Evolutionary conservation across 2,113 vertebrate genomes (phyloP).

Genomic region (Mesoclemmys tuberculata): DNA sequence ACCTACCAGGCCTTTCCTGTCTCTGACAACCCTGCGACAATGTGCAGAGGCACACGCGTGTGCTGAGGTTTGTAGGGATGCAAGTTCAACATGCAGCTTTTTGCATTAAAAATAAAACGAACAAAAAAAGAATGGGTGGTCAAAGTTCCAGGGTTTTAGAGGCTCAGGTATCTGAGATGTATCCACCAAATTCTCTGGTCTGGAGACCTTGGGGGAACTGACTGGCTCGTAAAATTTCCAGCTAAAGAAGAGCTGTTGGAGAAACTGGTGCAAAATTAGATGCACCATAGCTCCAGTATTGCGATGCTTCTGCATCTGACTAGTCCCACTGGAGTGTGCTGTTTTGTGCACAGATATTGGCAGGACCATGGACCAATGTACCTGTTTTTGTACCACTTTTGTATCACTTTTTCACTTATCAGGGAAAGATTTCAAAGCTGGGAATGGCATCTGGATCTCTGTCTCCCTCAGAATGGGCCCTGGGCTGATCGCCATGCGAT

Average conservation of each 20-base stretch:
- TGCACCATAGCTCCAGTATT: background rate
- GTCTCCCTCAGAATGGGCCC: background rate
- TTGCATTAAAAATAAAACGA: background rate
- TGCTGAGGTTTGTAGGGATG: background rate
- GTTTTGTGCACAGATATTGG: background rate
- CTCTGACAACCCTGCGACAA: conserved; percentile 11
- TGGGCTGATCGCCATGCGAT: background rate
- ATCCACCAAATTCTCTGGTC: background rate
- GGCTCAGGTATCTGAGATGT: background rate
- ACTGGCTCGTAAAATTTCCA: conserved; percentile 1
- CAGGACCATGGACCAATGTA: background rate
- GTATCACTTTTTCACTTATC: background rate
- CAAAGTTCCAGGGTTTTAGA: background rate
- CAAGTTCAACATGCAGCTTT: background rate
- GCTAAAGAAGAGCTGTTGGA: background rate
- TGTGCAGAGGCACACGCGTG: background rate
- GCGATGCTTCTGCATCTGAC: background rate
- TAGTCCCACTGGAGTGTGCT: background rate
- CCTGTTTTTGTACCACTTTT: background rate
- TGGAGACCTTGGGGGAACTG: conserved; percentile 14
- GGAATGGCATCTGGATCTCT: background rate
- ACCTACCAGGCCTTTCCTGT: conserved; percentile 4
- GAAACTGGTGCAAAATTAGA: background rate
- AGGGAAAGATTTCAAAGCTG: background rate
- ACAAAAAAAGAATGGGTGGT: accelerated